Evolutionary conservation across 2,113 vertebrate species (phyloP), one percentile per base, ranked within the genome.

Genomic region (Mormyrus lacerda): DNA sequence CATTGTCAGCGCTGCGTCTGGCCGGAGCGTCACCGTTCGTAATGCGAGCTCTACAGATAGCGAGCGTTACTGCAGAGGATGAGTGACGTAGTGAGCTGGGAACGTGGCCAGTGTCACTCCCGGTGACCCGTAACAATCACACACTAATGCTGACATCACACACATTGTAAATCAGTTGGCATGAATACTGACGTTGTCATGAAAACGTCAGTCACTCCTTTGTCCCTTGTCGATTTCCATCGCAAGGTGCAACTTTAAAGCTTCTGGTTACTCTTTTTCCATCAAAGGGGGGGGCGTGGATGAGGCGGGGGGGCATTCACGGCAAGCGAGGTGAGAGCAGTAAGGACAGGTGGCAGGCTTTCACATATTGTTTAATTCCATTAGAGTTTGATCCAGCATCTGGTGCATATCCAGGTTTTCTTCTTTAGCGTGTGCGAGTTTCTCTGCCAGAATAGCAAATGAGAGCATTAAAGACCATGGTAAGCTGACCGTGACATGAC

Each of bases 291-390:
- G 83, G 58, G 91, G 88, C 86, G 91, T 89, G 91, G 58, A 65
- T 65, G 21, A 6, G 92, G 88, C 90, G 4, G 61, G 88, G 93
- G 90, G 87, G 89, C 90, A 88, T 92, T 94, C 91, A 96, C 65
- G 93, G 95, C 93, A 97, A 98, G 97, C 96, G 95, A 94, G 95
- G 97, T 97, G 97, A 96, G 95, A 93, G 93, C 92, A 93, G 93
- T 83, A 92, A 90, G 91, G 92, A 91, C 55, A 51, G 91, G 93
- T 94, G 93, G 93, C 61, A 94, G 93, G 92, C 91, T 94, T 98
- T 99, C 98, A 99, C 98, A 99, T 98, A 95, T 99, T 99, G 97
- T 99, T 99, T 96, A 99, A 96, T 96, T 99, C 99, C 97, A 98
- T 97, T 96, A 99, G 97, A 96, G 99, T 99, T 96, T 99, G 99